Conservation (phyloP, 2,113 vertebrate genomes). For the Centropus unirufus region DNA sequence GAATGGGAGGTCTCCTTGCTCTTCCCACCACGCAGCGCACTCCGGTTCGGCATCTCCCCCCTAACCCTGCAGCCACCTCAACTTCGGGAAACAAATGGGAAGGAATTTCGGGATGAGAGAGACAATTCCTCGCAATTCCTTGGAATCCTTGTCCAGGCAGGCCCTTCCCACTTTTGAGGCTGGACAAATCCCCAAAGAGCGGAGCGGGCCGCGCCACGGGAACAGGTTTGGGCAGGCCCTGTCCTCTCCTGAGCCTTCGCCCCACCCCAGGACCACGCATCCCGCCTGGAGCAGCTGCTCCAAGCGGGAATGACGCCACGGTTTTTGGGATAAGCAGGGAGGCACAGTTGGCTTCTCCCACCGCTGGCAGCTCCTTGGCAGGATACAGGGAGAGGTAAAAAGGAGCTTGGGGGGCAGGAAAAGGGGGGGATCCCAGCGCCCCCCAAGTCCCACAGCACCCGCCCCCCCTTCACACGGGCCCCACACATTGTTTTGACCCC, state of each 20-base stretch:
- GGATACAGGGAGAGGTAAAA: not conserved
- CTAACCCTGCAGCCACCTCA: no score
- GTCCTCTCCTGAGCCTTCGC: not conserved
- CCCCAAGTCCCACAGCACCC: no score
- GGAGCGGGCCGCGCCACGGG: not conserved
- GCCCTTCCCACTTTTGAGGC: accelerated
- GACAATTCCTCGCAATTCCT: accelerated
- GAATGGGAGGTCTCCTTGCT: not conserved
- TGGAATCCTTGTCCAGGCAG: not conserved
- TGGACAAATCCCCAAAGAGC: not conserved
- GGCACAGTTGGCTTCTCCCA: not conserved
- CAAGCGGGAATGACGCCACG: not conserved
- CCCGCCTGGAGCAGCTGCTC: not conserved
- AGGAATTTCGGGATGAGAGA: no score
- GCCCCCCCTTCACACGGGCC: no score
- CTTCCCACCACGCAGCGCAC: accelerated
- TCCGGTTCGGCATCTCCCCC: not conserved
- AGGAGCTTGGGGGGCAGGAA: not conserved
- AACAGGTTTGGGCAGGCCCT: not conserved
- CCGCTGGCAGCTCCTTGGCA: not conserved
- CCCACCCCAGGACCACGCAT: not conserved
- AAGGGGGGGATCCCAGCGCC: no score
- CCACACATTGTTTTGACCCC: no score
- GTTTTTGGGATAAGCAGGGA: not conserved
- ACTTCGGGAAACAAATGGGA: accelerated